Conservation (phyloP, 2,888 invertebrate species). For the Gastrophysa polygoni region DNA sequence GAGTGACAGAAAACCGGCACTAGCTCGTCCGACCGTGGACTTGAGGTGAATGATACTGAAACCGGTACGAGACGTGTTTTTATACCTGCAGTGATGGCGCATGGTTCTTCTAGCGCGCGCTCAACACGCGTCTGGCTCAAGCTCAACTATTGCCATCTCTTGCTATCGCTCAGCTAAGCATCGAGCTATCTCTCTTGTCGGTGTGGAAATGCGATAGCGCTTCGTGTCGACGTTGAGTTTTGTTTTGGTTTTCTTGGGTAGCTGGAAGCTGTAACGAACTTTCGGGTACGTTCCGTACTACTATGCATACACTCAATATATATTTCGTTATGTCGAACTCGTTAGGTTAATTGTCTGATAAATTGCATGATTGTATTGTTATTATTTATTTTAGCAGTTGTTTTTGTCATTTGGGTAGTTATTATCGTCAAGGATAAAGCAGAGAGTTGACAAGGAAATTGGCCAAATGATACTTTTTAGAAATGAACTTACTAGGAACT, state of each 20-base stretch:
- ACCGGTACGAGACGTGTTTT: constrained; percentile 20
- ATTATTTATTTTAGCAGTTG: constrained; percentile 7
- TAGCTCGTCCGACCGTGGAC: background rate
- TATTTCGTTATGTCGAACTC: constrained; percentile 25
- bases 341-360: constrained; percentile 24
- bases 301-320: background rate
- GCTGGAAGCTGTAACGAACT: constrained; percentile 44
- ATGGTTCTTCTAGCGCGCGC: constrained; percentile 54
- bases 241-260: constrained; percentile 30
- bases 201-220: constrained; percentile 4
- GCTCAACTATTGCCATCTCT: constrained; percentile 30
- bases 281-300: constrained; percentile 29
- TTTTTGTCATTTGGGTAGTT: too few relatives aligned
- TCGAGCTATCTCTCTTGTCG: background rate
- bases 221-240: constrained; percentile 17
- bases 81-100: constrained; percentile 42
- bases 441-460: too few relatives aligned
- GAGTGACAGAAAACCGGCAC: constrained; percentile 1
- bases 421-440: too few relatives aligned
- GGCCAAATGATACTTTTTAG: too few relatives aligned
- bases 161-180: constrained; percentile 10
- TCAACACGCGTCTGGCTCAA: constrained; percentile 53
- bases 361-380: constrained; percentile 19
- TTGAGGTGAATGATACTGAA: constrained; percentile 26
- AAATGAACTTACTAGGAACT: too few relatives aligned